A percentile compares a stretch with the other conserved stretches of the same genome.
Conservation (phyloP, 2,888 invertebrate genomes). For the Encarsia formosa region DNA sequence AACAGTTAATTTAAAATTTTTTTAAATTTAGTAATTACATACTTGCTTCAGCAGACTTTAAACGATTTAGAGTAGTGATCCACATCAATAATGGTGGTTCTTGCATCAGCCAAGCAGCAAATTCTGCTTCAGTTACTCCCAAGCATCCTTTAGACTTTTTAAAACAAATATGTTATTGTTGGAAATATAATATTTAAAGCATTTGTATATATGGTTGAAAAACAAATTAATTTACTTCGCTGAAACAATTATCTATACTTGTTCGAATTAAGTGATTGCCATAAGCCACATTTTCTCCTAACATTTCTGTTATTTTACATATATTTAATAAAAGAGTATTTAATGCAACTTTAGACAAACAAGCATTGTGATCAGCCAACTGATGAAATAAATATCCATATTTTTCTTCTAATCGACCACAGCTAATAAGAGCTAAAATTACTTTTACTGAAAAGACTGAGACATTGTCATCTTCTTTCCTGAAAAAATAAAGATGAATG, state of each 20-base stretch:
- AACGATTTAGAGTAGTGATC: conserved; percentile 63
- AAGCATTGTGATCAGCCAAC: conserved; percentile 72
- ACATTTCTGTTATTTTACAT: conserved; percentile 58
- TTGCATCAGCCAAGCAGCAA: conserved; percentile 67
- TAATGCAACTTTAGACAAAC: conserved; percentile 63
- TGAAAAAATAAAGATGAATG: conserved; percentile 42
- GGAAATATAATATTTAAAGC: neutral
- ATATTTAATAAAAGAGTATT: conserved; percentile 62
- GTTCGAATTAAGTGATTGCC: conserved; percentile 61
- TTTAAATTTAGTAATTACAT: conserved; percentile 18
- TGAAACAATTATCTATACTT: conserved; percentile 71
- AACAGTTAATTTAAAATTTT: neutral
- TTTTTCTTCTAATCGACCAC: conserved; percentile 61
- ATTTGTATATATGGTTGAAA: neutral
- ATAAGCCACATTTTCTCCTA: conserved; percentile 62
- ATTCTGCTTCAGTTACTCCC: conserved; percentile 63
- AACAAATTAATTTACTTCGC: conserved; percentile 54
- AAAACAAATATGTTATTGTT: conserved; percentile 3
- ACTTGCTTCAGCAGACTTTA: conserved; percentile 61
- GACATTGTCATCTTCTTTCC: conserved; percentile 60
- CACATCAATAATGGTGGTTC: conserved; percentile 62
- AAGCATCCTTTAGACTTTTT: conserved; percentile 65
- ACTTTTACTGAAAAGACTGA: conserved; percentile 68
- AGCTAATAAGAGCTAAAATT: conserved; percentile 63
- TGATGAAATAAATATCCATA: conserved; percentile 66